A percentile compares a stretch with the other conserved stretches of the same genome.
Conservation (phyloP, 2,113 vertebrate genomes). For the Chascanopsetta lugubris region DNA sequence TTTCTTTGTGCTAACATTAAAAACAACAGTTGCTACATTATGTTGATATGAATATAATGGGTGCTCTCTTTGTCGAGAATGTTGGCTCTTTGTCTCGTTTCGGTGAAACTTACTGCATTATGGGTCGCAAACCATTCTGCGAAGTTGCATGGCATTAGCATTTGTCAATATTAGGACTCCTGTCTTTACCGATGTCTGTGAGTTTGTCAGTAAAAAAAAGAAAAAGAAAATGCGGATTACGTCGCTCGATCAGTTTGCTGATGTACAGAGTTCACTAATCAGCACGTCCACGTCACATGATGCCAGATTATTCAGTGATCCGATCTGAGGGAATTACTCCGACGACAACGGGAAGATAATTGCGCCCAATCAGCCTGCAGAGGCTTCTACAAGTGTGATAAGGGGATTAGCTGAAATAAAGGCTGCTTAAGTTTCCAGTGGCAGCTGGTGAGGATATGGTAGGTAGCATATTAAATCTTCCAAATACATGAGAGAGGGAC, state of each 20-base stretch:
- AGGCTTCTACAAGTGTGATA: slow-evolving; percentile 38
- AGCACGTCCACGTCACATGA: slow-evolving; percentile 33
- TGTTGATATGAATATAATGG: slow-evolving; percentile 64
- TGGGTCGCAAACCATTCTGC: slow-evolving; percentile 58
- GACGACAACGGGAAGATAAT: slow-evolving; percentile 35
- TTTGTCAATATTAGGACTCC: slow-evolving; percentile 60
- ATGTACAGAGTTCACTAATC: slow-evolving; percentile 62
- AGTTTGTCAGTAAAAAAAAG: slow-evolving; percentile 52
- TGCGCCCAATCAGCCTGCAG: slow-evolving; percentile 29
- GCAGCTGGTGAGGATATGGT: slow-evolving; percentile 19
- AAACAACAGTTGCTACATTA: slow-evolving; percentile 64
- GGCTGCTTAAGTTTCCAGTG: slow-evolving; percentile 11
- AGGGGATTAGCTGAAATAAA: slow-evolving; percentile 28
- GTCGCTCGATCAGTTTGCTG: slow-evolving; percentile 47
- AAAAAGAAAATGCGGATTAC: too few relatives aligned
- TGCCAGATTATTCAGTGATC: slow-evolving; percentile 24
- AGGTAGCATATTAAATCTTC: slow-evolving; percentile 25
- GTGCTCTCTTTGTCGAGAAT: slow-evolving; percentile 65
- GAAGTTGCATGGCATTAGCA: slow-evolving; percentile 65
- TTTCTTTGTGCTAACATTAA: slow-evolving; percentile 50
- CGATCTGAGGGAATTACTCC: slow-evolving; percentile 31
- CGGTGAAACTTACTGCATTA: slow-evolving; percentile 41
- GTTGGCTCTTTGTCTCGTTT: slow-evolving; percentile 57
- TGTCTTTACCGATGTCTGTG: slow-evolving; percentile 64
- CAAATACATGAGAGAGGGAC: slow-evolving; percentile 19